Base-by-base conservation (phyloP, 1,140 invertebrate genomes). In the Geopemphigus sp. region DNA sequence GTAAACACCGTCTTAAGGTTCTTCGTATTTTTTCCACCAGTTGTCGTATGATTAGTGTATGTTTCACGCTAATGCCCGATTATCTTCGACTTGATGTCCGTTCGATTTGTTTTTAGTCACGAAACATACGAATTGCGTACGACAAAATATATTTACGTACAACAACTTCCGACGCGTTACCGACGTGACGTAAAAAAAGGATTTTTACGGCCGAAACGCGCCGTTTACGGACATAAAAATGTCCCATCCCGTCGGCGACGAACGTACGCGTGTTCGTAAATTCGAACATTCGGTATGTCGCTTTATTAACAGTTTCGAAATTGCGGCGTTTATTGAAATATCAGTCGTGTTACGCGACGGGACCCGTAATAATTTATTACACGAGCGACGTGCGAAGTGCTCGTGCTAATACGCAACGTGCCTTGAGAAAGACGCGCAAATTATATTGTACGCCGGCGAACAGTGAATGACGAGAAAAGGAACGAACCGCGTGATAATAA, bases 351-450 rank as follows among this genome's bases (percentile, higher is more conserved):
- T 32, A 64, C 17, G n/a, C 26, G 19, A 32, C 15, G 29, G 0
- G 29, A 1, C 8, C 29, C 29, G 29, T 64, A 64, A 63, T n/a
- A 64, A 26, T 17, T 64, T 32, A 32, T 32, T 64, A 32, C 29
- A 64, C 17, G 3, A 64, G 29, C 29, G 17, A 64, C 32, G 61
- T n/a, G 61, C n/a, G 26, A 64, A 64, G 17, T 32, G 15, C 19
- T 64, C 8, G 29, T 64, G 61, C 29, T 64, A 26, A 61, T 17
- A 64, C 32, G n/a, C 19, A 63, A 15, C 26, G 29, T 64, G 61
- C 32, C 19, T 64, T 64, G 61, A 64, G 61, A 64, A 64, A 64
- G 61, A 32, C 29, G 5, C n/a, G 32, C 61, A 64, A 64, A 64
- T 64, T 39, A 32, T 64, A 64, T 39, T 57, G 19, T 22, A 54